A percentile compares a stretch with the other conserved stretches of the same genome.
These are phyloP conservation scores for Holcopasites calliopsidis DNA, from an alignment of 1,140 invertebrate species.

Conservation along the genomic window DNA sequence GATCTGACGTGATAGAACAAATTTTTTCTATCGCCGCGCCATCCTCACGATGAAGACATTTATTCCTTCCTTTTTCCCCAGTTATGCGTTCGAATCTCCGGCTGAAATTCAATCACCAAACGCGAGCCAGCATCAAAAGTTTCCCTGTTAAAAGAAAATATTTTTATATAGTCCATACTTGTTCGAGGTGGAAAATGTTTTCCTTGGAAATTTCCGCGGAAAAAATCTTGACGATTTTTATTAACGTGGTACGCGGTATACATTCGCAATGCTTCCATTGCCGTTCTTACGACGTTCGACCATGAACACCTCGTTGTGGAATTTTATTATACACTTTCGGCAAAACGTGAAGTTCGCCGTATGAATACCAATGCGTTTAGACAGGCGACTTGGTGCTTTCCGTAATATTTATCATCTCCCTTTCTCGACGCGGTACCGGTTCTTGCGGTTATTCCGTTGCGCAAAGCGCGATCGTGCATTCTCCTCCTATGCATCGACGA, in stretches of 20 bases:
- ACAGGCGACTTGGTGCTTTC: constrained; percentile 12
- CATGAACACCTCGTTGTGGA: constrained; percentile 1
- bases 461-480: neutral
- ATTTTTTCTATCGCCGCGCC: constrained; percentile 18
- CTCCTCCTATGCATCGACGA: neutral
- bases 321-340: constrained; percentile 49
- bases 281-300: neutral
- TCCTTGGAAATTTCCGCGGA: too few species aligned
- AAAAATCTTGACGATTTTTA: constrained; percentile 4
- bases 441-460: neutral
- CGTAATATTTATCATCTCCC: constrained; percentile 19
- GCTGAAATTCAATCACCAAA: too few species aligned
- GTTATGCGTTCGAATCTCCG: neutral
- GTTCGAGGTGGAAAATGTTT: too few species aligned
- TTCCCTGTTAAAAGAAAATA: too few species aligned
- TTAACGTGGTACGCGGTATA: too few species aligned
- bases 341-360: constrained; percentile 12
- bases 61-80: neutral
- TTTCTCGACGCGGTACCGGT: neutral
- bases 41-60: neutral
- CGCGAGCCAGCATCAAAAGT: too few species aligned
- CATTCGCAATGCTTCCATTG: too few species aligned
- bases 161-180: too few species aligned
- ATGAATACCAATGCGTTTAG: constrained; percentile 44
- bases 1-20: constrained; percentile 30